A percentile compares a stretch with the other conserved stretches of the same genome.
These are phyloP conservation scores for Drosophila novamexicana DNA, from an alignment of 1,140 invertebrate species.

Conservation along the genomic window DNA sequence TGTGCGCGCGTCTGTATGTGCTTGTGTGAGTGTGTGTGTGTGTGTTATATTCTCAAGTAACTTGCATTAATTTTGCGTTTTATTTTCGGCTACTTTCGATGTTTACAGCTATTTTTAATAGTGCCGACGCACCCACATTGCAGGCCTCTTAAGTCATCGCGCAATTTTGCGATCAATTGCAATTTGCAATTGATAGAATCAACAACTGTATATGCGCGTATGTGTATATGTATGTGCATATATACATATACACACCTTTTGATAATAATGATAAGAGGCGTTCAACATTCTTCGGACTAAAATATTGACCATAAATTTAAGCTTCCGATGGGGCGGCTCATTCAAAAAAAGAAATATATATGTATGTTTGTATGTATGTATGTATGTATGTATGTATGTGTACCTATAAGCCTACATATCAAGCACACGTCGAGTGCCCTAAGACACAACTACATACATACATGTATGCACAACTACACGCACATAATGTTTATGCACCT, in stretches of 20 bases:
- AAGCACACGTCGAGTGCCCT: neutral
- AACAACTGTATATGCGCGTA: neutral
- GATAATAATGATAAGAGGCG: conserved; percentile 17
- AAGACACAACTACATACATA: neutral
- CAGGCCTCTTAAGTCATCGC: conserved; percentile 32
- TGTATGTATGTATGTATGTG: neutral
- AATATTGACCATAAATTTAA: conserved; percentile 15
- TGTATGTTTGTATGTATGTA: too few relatives aligned
- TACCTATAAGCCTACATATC: conserved; percentile 12
- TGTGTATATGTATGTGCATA: neutral
- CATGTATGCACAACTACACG: neutral
- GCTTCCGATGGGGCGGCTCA: conserved; percentile 11
- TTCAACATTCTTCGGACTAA: neutral
- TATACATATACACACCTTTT: neutral
- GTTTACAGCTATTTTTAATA: conserved; percentile 53
- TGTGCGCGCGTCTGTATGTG: conserved; percentile 19
- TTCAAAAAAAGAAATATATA: conserved; percentile 5
- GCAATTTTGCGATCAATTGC: conserved; percentile 7
- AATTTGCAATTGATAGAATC: neutral
- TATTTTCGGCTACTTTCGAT: conserved; percentile 48
- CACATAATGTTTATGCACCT: neutral
- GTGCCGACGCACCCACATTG: conserved; percentile 32
- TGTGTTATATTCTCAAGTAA: conserved; percentile 56
- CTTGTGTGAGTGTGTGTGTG: neutral
- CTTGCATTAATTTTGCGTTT: conserved; percentile 48